Evolutionary conservation across 1,140 invertebrate genomes (phyloP), one percentile per base, ranked within the genome.

Genomic region (Carcinoscorpius rotundicauda): DNA sequence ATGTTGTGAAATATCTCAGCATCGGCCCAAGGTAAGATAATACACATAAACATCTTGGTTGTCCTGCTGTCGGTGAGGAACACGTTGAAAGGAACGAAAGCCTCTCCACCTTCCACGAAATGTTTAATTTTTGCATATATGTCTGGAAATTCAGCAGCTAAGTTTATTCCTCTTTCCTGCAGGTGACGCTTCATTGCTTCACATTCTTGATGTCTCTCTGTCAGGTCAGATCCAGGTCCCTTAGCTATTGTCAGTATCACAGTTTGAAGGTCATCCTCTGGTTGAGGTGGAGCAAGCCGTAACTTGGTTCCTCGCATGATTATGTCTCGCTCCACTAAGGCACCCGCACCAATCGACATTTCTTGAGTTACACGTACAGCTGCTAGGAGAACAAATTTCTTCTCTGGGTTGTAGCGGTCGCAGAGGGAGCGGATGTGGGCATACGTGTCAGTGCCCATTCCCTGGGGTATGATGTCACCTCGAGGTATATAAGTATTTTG

Each of bases 381-480:
- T n/a, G 93, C 91, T 72, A 89, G 90, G 29, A 95, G 79, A 8
- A 95, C 86, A 68, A 93, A 84, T 72, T 89, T 85, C 3, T 84
- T 85, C 70, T 93, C 89, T 0, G 92, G 87, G 74, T 96, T 93
- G 80, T 97, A 97, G 58, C 84, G 83, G 73, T 89, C 88, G 76
- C 91, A 95, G 51, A 95, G 82, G 65, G 86, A 86, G 3, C 90
- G 83, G 10, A 94, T 80, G 72, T 93, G 90, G n/a, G 87, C 84
- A 76, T 93, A 91, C 51, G 91, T 78, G 73, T 89, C 86, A 6
- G 86, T 81, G 3, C 90, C 89, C 86, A 91, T 91, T 78, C 92
- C 89, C 59, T 86, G 86, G 0, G 89, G 87, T 68, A 91, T 80
- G 0, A 92, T 78, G 70, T 91, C 88, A 3, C 87, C 83, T 84